Evolutionary conservation across 1,140 invertebrate genomes (phyloP).

Genomic region (Microvelia longipes): DNA sequence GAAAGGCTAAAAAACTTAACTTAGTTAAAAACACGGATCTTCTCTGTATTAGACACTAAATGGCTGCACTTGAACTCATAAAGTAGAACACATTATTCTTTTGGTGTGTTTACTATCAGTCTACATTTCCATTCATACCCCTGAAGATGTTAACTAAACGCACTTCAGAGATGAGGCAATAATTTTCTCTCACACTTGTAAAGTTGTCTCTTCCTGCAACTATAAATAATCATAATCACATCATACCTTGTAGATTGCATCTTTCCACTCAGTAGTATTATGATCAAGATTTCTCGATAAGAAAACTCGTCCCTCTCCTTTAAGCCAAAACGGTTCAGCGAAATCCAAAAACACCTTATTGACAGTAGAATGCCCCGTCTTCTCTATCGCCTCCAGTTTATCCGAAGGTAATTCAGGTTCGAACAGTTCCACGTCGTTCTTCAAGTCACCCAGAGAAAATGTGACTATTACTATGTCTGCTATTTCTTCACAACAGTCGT

Average conservation of each 20-base stretch:
- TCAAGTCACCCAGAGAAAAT: conserved; percentile 66
- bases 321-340: conserved; percentile 55
- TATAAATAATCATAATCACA: no score
- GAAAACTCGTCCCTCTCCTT: conserved; percentile 25
- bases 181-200: no score
- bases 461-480: conserved; percentile 70
- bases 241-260: background rate
- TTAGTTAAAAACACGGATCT: no score
- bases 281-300: background rate
- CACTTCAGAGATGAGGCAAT: no score
- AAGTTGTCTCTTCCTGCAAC: no score
- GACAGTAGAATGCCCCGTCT: conserved; percentile 44
- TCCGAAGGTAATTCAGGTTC: conserved; percentile 51
- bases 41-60: no score
- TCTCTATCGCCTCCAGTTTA: conserved; percentile 58
- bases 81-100: no score
- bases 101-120: no score
- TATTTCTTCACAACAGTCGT: conserved; percentile 44
- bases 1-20: no score
- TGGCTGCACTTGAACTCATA: no score
- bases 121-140: no score
- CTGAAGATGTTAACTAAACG: no score
- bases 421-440: conserved; percentile 56
- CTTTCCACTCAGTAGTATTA: background rate
- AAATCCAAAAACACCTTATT: conserved; percentile 75